These are phyloP conservation scores for Notospermus geniculatus DNA, from an alignment of 1,140 invertebrate genomes.

Conservation along the genomic window DNA sequence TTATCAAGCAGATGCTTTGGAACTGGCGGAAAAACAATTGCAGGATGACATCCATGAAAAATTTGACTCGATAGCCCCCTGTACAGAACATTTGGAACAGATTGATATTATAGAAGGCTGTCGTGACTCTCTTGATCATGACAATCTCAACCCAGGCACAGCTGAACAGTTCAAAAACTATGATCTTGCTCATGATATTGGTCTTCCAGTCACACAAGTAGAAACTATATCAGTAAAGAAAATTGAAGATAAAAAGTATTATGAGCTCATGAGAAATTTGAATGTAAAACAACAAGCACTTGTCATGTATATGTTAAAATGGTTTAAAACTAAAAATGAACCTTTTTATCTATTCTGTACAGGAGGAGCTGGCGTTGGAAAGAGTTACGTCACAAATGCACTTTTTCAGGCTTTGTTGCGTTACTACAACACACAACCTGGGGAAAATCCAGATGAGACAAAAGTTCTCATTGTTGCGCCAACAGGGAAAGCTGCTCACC, in stretches of 20 bases:
- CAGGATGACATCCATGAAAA: slow-evolving; percentile 17
- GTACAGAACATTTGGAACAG: slow-evolving; percentile 13
- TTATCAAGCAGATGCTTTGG: background rate
- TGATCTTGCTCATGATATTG: slow-evolving; percentile 23
- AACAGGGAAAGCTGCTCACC: slow-evolving; percentile 27
- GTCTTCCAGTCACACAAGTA: background rate
- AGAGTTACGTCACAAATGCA: slow-evolving; percentile 24
- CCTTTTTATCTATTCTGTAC: slow-evolving; percentile 18
- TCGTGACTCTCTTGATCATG: background rate
- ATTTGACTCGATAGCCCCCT: slow-evolving; percentile 15
- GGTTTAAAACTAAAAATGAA: slow-evolving; percentile 10
- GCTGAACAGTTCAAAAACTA: slow-evolving; percentile 1
- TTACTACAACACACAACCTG: slow-evolving; percentile 20
- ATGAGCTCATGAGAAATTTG: slow-evolving; percentile 5
- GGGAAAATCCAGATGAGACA: slow-evolving; percentile 25
- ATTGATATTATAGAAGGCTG: background rate
- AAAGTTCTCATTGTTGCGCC: slow-evolving; percentile 24
- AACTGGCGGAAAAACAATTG: background rate
- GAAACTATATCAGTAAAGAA: background rate
- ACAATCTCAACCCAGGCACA: background rate
- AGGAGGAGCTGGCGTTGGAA: slow-evolving; percentile 31
- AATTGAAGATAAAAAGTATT: background rate
- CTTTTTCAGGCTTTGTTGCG: slow-evolving; percentile 20
- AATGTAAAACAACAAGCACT: background rate
- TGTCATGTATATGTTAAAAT: slow-evolving; percentile 1